These are phyloP conservation scores for Nasonia vitripennis DNA, from an alignment of 1,140 invertebrate species.

Conservation along the genomic window DNA sequence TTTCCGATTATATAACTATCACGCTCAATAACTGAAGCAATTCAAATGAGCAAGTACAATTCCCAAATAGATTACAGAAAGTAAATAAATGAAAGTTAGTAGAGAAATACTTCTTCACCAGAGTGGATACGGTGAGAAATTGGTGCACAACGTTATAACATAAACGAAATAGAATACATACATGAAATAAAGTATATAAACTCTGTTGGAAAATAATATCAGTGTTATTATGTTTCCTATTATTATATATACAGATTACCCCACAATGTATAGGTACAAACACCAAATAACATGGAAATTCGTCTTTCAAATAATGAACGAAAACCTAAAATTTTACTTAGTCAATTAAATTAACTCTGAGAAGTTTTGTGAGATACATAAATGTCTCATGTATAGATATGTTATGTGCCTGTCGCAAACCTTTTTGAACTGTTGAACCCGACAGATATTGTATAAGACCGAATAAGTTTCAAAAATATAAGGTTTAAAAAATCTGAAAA, in stretches of 20 bases:
- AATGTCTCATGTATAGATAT: conserved; percentile 37
- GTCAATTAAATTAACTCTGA: neutral
- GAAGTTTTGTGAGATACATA: conserved; percentile 19
- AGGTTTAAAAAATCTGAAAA: neutral
- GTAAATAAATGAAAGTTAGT: neutral
- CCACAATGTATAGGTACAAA: neutral
- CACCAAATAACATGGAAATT: neutral
- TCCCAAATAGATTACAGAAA: conserved; percentile 13
- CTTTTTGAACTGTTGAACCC: conserved; percentile 39
- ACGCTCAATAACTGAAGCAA: conserved; percentile 24
- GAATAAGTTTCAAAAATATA: conserved; percentile 16
- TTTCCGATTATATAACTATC: neutral
- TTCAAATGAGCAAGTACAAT: neutral
- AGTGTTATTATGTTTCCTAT: conserved; percentile 18
- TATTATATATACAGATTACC: conserved; percentile 1
- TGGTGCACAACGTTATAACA: neutral
- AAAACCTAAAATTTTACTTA: neutral
- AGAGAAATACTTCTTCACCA: neutral
- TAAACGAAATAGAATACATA: neutral
- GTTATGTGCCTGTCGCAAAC: conserved; percentile 52
- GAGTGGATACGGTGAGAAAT: neutral
- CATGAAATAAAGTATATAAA: conserved; percentile 10
- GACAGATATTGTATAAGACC: neutral
- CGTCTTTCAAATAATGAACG: no score
- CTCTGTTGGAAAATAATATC: conserved; percentile 5